These are phyloP conservation scores for Latrodectus geometricus DNA, from an alignment of 1,140 invertebrate species.

Conservation along the genomic window DNA sequence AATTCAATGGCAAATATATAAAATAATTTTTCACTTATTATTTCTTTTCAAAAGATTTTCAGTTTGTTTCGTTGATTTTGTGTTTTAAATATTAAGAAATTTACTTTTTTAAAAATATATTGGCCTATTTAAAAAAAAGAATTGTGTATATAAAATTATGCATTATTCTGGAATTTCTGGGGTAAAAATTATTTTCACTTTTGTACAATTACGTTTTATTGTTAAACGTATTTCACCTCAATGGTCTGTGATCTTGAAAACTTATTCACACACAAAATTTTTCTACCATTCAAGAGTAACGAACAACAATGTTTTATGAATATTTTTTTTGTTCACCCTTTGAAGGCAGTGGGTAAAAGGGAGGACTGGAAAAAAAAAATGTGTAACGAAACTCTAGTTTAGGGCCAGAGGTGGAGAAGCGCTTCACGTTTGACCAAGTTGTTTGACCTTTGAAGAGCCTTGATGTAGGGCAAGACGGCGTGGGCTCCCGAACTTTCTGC, in stretches of 20 bases:
- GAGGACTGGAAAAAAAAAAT: background rate
- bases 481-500: constrained; percentile 19
- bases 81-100: no score
- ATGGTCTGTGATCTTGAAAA: background rate
- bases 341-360: background rate
- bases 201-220: no score
- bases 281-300: background rate
- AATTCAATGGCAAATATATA: no score
- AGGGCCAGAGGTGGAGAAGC: background rate
- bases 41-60: no score
- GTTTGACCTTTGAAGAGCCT: constrained; percentile 12
- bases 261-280: background rate
- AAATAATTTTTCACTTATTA: no score
- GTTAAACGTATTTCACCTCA: background rate
- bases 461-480: constrained; percentile 33
- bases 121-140: no score
- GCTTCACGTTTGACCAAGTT: background rate
- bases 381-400: background rate
- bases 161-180: no score
- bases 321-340: background rate
- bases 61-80: no score
- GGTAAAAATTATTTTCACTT: no score
- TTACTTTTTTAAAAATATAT: no score
- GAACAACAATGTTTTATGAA: background rate
- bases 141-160: no score